Percentiles rank a stretch among this genome's conserved stretches.
These are phyloP conservation scores for Drosophila pruinosa DNA, from an alignment of 1,140 invertebrate species.

Conservation along the genomic window DNA sequence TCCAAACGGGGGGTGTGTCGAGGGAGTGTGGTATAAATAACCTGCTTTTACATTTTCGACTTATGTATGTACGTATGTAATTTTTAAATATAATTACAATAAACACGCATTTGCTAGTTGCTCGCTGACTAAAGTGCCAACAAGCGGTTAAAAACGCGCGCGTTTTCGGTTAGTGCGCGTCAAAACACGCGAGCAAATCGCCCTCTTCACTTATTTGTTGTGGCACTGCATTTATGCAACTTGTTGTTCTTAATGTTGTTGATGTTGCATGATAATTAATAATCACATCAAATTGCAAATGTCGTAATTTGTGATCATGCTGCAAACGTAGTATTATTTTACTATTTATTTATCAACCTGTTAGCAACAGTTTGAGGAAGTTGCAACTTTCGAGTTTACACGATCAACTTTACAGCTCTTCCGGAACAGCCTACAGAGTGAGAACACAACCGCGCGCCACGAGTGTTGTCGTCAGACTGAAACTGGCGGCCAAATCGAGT, in stretches of 20 bases:
- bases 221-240: constrained; percentile 32
- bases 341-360: neutral
- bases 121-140: constrained; percentile 57
- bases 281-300: neutral
- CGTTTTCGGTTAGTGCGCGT: constrained; percentile 18
- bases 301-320: neutral
- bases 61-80: constrained; percentile 1
- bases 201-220: constrained; percentile 12
- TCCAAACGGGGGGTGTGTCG: constrained; percentile 2
- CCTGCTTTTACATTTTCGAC: constrained; percentile 40
- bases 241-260: constrained; percentile 32
- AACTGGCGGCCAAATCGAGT: constrained; percentile 12
- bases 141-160: constrained; percentile 60
- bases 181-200: constrained; percentile 50
- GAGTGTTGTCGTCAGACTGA: constrained; percentile 70
- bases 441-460: constrained; percentile 57
- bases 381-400: constrained; percentile 7
- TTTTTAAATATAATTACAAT: constrained; percentile 74
- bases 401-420: neutral
- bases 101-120: constrained; percentile 61
- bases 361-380: constrained; percentile 24
- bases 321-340: neutral
- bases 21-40: constrained; percentile 56
- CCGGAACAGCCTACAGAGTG: neutral
- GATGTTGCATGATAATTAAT: constrained; percentile 2